Base-by-base conservation (phyloP, 2,888 invertebrate genomes). In the Agrochola lota region DNA sequence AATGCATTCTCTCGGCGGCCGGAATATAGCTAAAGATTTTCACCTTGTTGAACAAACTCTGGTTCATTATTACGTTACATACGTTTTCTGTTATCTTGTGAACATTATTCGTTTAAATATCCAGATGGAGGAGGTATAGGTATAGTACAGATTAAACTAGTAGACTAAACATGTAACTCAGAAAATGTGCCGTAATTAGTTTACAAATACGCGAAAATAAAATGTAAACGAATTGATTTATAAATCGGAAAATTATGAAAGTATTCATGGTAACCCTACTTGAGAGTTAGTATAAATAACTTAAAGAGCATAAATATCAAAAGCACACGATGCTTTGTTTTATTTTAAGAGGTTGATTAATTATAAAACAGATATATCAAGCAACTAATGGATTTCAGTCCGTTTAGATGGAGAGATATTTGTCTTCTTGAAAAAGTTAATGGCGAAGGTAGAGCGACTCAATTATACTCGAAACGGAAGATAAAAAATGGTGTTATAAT, bases 331-430 rank as follows among this genome's bases (percentile, higher is more conserved):
- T 83, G 73, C 78, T 90, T 87, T 84, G 87, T 88, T 77, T 85
- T 88, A 87, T 90, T 89, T 89, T 81, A 77, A 85, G 83, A 78
- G 74, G 72, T 81, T 88, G 90, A 90, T 90, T 90, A 90, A 90
- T 89, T 90, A 84, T 83, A 85, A 85, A 88, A 82, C 71, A 86
- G 74, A 88, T 90, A 84, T 83, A 86, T 90, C 85, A 88, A 85
- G 71, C 73, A 69, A 71, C 83, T 86, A 90, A 90, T 88, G 85
- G 88, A 76, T 62, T 83, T 85, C 74, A 72, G 84, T 81, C 64
- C 71, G 78, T 77, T 82, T 59, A 72, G 69, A 85, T 73, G 55
- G 70, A 60, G n/a, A 83, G 70, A 80, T 81, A 89, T 89, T 85
- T 80, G 80, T 87, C 76, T 87, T 87, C 46, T 81, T 60, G 55